Conservation (phyloP, 2,888 invertebrate species). For the Agonopterix alstromeriana region DNA sequence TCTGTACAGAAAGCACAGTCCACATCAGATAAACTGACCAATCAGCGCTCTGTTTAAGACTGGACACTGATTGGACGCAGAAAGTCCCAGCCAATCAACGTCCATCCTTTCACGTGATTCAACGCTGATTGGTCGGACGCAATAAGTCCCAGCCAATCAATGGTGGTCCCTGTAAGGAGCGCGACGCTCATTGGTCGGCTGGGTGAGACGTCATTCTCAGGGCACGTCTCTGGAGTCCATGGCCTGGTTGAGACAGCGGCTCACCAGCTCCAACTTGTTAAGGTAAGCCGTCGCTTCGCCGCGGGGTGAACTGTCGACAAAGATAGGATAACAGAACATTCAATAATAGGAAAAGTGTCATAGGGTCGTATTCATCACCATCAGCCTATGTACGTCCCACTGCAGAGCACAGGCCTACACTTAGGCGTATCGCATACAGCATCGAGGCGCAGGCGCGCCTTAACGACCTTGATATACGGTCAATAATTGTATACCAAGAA, state of each 20-base stretch:
- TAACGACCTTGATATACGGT: too few relatives aligned
- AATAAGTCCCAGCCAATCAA: background rate
- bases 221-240: conserved; percentile 41
- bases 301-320: conserved; percentile 36
- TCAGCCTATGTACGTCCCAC: too few relatives aligned
- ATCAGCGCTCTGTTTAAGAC: background rate
- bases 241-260: conserved; percentile 41
- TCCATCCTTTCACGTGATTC: background rate
- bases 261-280: conserved; percentile 45
- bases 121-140: background rate
- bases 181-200: conserved; percentile 1
- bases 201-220: conserved; percentile 16
- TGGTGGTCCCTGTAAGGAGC: background rate
- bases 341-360: too few relatives aligned
- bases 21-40: background rate
- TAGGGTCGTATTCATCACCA: too few relatives aligned
- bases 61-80: background rate
- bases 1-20: too few relatives aligned
- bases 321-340: background rate
- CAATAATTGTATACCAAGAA: too few relatives aligned
- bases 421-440: too few relatives aligned
- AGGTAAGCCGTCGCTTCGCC: conserved; percentile 47
- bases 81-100: background rate
- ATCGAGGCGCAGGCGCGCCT: too few relatives aligned
- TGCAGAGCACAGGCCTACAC: background rate